Percentiles rank a stretch among this genome's conserved stretches.
phyloP scores from a whole-genome alignment of 2,888 invertebrate species.

The Teleiodes luculella region DNA sequence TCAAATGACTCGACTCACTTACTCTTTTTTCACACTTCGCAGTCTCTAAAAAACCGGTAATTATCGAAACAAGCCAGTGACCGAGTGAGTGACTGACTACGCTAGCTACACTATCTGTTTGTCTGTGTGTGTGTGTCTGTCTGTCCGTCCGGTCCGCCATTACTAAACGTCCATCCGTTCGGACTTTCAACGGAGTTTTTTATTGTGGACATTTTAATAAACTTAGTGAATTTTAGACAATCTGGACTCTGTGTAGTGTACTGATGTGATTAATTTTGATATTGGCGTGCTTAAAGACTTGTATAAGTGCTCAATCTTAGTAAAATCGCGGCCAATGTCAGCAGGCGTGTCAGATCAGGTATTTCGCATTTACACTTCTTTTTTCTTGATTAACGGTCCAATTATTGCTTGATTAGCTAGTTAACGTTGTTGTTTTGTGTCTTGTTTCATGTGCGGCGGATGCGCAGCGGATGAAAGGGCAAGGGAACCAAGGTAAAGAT shows the following conservation, averaged over 20 bases:
- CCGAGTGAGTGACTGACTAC: too few relatives aligned
- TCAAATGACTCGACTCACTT: not conserved
- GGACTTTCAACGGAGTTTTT: constrained; percentile 58
- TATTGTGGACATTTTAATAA: constrained; percentile 60
- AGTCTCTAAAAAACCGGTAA: constrained; percentile 4
- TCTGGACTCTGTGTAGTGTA: constrained; percentile 69
- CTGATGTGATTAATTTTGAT: constrained; percentile 71
- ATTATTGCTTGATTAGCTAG: constrained; percentile 27
- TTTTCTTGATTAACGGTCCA: constrained; percentile 39
- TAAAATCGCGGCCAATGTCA: constrained; percentile 89
- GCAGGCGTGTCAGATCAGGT: constrained; percentile 95
- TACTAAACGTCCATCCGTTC: constrained; percentile 65
- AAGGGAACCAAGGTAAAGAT: constrained; percentile 88
- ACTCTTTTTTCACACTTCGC: not conserved
- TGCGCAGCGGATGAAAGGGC: constrained; percentile 90
- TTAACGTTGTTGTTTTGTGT: constrained; percentile 51
- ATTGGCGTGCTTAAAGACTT: constrained; percentile 67
- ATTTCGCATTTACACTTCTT: constrained; percentile 65
- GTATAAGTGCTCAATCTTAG: constrained; percentile 70
- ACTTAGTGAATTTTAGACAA: constrained; percentile 59
- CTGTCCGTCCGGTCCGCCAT: constrained; percentile 82
- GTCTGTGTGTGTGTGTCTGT: too few relatives aligned
- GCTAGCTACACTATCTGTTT: constrained; percentile 72
- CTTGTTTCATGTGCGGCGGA: constrained; percentile 78
- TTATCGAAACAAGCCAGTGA: not conserved